These are phyloP conservation scores for Caenorhabditis macrosperma DNA, from an alignment of 2,888 invertebrate genomes.

Conservation along the genomic window DNA sequence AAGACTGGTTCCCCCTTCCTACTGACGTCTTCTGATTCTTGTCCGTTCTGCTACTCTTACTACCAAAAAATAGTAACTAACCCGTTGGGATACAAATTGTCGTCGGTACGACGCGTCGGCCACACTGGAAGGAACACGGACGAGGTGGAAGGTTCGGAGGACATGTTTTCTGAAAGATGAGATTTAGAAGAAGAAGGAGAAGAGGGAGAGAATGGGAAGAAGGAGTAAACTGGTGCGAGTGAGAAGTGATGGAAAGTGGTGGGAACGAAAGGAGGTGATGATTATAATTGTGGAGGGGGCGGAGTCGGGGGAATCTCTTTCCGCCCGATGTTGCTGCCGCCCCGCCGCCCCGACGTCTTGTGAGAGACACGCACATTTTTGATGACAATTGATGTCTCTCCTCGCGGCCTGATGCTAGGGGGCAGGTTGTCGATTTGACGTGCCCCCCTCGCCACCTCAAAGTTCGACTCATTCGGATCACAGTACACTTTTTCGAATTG, in stretches of 20 bases:
- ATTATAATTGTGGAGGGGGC: conserved; percentile 38
- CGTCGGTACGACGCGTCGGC: conserved; percentile 32
- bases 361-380: conserved; percentile 15
- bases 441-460: background rate
- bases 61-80: conserved; percentile 19
- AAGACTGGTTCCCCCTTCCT: background rate
- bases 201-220: background rate
- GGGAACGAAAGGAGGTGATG: background rate
- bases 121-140: conserved; percentile 35
- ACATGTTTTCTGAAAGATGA: no score
- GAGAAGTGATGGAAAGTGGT: background rate
- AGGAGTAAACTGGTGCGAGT: background rate
- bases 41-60: background rate
- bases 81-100: conserved; percentile 53
- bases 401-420: background rate
- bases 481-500: background rate
- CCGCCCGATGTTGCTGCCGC: no score
- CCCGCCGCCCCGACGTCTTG: no score
- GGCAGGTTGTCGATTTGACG: conserved; percentile 22
- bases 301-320: conserved; percentile 35
- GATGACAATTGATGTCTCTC: conserved; percentile 53
- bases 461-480: conserved; percentile 20
- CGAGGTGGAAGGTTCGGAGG: conserved; percentile 30
- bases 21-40: background rate
- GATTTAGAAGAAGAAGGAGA: background rate